phyloP scores from a whole-genome alignment of 2,888 invertebrate genomes.

The Liposcelis brunnea region DNA sequence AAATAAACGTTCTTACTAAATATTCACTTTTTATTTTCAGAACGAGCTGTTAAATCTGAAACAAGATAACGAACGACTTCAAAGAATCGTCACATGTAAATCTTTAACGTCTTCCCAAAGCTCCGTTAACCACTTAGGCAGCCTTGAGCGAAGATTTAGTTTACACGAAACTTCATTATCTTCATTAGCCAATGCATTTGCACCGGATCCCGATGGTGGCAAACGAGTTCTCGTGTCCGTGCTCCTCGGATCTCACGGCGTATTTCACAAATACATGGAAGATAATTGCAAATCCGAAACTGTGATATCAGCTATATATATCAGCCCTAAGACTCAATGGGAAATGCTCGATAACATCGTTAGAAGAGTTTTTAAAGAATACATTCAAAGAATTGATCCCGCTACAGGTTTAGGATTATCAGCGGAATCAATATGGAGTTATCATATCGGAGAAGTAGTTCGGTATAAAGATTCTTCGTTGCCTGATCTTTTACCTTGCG shows the following conservation, averaged over 20 bases:
- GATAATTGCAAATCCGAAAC: conserved; percentile 46
- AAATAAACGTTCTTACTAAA: conserved; percentile 26
- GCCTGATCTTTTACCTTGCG: conserved; percentile 83
- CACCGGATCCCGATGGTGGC: conserved; percentile 46
- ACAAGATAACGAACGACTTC: conserved; percentile 89
- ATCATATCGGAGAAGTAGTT: conserved; percentile 68
- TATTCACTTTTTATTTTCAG: conserved; percentile 27
- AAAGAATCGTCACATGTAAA: conserved; percentile 55
- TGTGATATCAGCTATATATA: conserved; percentile 72
- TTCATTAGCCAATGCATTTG: conserved; percentile 9
- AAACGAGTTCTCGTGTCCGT: conserved; percentile 78
- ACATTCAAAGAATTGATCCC: conserved; percentile 81
- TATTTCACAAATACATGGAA: conserved; percentile 49
- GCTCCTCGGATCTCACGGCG: conserved; percentile 67
- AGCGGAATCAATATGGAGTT: conserved; percentile 80
- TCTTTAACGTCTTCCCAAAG: conserved; percentile 36
- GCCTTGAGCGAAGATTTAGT: conserved; percentile 29
- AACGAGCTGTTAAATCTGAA: conserved; percentile 93
- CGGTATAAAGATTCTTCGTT: conserved; percentile 37
- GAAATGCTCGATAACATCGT: conserved; percentile 84
- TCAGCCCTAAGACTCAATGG: conserved; percentile 89
- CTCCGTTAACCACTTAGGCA: conserved; percentile 26
- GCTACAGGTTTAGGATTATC: conserved; percentile 63
- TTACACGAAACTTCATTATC: conserved; percentile 21
- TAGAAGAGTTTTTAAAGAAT: conserved; percentile 63